These are phyloP conservation scores for Troides aeacus DNA, from an alignment of 2,888 invertebrate species.

Conservation along the genomic window DNA sequence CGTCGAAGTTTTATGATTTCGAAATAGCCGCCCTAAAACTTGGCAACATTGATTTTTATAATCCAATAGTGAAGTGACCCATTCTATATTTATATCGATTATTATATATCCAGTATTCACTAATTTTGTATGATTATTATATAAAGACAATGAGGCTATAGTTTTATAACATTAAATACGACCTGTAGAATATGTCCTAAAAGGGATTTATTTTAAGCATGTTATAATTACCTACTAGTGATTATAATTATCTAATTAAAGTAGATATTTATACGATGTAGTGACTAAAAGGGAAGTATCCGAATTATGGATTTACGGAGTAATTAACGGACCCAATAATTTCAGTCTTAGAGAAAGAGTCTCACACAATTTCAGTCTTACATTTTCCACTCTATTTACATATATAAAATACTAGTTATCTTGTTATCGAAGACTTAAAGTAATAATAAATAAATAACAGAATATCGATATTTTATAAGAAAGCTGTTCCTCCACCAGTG, in stretches of 20 bases:
- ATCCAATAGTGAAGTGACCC: slow-evolving; percentile 15
- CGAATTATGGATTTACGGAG: too few species aligned
- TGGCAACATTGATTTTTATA: slow-evolving; percentile 40
- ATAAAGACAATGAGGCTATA: too few species aligned
- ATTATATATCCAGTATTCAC: neutral
- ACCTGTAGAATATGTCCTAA: too few species aligned
- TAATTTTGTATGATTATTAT: neutral
- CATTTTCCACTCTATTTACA: too few species aligned
- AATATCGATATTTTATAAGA: slow-evolving; percentile 16
- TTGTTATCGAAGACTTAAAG: neutral
- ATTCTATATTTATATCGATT: neutral
- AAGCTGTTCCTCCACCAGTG: slow-evolving; percentile 4
- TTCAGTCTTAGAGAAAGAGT: too few species aligned
- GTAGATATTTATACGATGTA: too few species aligned
- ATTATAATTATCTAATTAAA: too few species aligned
- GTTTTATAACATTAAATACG: too few species aligned
- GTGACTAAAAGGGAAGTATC: too few species aligned
- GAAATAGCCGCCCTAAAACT: slow-evolving; percentile 60
- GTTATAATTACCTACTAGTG: too few species aligned
- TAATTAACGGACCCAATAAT: too few species aligned
- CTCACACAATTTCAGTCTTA: neutral
- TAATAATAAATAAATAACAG: neutral
- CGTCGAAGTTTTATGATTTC: slow-evolving; percentile 61
- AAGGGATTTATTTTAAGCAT: too few species aligned
- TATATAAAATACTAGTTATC: neutral